Evolutionary conservation across 2,797 vertebrate species (phyloP).

Genomic region (Acestrorhynchus altus): DNA sequence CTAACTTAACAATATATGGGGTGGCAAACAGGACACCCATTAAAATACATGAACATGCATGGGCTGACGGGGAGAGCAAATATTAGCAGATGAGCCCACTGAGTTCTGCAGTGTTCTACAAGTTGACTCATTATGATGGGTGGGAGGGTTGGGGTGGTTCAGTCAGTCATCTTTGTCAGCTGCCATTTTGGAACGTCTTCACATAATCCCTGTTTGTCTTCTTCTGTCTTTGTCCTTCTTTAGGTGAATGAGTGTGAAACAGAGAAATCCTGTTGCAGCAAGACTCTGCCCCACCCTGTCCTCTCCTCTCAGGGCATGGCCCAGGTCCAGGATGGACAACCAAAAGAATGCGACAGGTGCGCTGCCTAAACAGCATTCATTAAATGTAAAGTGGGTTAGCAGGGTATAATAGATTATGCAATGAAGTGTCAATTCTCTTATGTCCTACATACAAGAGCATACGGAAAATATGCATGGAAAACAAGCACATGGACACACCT

Average conservation of each 20-base stretch:
- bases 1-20: neutral
- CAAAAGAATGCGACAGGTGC: conserved; percentile 81
- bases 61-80: conserved; percentile 8
- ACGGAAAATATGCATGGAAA: conserved; percentile 5
- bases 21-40: neutral
- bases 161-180: neutral
- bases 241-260: conserved; percentile 80
- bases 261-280: conserved; percentile 67
- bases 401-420: conserved; percentile 11
- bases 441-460: conserved; percentile 14
- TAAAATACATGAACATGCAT: conserved; percentile 15
- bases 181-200: conserved; percentile 1
- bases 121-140: neutral
- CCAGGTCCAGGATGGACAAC: conserved; percentile 86
- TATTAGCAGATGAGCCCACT: conserved; percentile 14
- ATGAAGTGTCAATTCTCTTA: conserved; percentile 15
- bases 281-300: conserved; percentile 74
- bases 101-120: neutral
- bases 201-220: neutral
- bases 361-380: conserved; percentile 23
- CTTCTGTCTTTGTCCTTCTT: neutral
- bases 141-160: neutral
- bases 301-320: conserved; percentile 85
- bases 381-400: conserved; percentile 31
- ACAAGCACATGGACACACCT: conserved; percentile 1